Conservation (phyloP, 2,113 vertebrate species). For the Ameiurus melas region DNA sequence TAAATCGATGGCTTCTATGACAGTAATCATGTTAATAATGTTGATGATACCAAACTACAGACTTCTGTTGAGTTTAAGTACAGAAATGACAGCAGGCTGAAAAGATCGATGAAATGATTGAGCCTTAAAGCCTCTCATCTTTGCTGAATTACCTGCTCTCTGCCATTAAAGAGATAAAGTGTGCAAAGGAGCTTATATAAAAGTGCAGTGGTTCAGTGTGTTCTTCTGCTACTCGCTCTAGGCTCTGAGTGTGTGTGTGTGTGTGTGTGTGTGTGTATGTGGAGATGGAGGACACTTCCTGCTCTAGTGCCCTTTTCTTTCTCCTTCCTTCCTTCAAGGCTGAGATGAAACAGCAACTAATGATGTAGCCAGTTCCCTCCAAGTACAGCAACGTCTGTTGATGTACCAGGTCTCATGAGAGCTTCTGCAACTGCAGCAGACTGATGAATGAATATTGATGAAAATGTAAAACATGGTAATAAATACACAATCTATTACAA, state of each 20-base stretch:
- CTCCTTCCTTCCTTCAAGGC: slow-evolving; percentile 1
- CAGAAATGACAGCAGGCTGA: slow-evolving; percentile 9
- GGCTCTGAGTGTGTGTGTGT: not conserved
- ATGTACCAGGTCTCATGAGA: not conserved
- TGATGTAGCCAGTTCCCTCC: slow-evolving; percentile 1
- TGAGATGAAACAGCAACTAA: slow-evolving; percentile 10
- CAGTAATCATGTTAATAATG: slow-evolving; percentile 33
- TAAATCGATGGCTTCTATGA: slow-evolving; percentile 6
- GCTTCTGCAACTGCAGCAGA: not conserved
- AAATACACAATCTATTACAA: not conserved
- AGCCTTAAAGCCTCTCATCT: slow-evolving; percentile 7
- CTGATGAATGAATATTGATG: not conserved
- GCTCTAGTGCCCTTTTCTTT: not conserved
- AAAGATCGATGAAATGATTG: slow-evolving; percentile 15
- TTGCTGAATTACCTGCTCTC: slow-evolving; percentile 10
- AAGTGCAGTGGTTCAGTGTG: not conserved
- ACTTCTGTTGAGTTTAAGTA: slow-evolving; percentile 16
- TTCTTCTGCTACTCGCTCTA: not conserved
- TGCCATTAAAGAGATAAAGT: slow-evolving; percentile 4
- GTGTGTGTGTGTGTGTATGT: slow-evolving; percentile 26
- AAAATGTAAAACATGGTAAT: not conserved
- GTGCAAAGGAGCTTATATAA: slow-evolving; percentile 1
- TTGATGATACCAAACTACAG: slow-evolving; percentile 10
- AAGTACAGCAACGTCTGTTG: not conserved
- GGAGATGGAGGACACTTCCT: slow-evolving; percentile 9